Conservation (phyloP, 2,888 invertebrate species). For the Acronicta aceris region DNA sequence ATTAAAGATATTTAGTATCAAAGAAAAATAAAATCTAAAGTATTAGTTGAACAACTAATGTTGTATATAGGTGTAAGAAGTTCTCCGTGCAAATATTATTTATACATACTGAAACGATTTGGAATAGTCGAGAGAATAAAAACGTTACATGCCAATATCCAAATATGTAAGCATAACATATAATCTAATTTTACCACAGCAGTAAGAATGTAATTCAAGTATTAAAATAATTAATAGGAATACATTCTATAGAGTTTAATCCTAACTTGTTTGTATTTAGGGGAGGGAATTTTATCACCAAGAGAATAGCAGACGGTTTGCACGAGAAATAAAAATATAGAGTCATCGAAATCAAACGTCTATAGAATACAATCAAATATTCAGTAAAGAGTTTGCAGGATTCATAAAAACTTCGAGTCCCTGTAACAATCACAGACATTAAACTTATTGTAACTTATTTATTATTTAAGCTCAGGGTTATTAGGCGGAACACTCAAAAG, state of each 20-base stretch:
- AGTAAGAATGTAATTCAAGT: not conserved
- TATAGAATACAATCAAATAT: not conserved
- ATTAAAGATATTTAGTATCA: conserved; percentile 9
- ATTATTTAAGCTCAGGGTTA: conserved; percentile 14
- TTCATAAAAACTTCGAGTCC: conserved; percentile 27
- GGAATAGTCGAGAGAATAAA: not conserved
- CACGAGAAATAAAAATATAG: not conserved
- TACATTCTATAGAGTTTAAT: not conserved
- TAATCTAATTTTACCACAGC: too few relatives aligned
- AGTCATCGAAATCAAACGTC: not conserved
- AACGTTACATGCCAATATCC: not conserved
- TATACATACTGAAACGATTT: not conserved
- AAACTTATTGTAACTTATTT: conserved; percentile 27
- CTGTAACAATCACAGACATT: conserved; percentile 51
- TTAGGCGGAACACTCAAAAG: not conserved
- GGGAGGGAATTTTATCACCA: conserved; percentile 21
- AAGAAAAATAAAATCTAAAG: conserved; percentile 1
- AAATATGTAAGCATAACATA: not conserved
- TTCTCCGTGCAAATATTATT: not conserved
- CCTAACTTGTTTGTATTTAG: not conserved
- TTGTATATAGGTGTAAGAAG: not conserved
- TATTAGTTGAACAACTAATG: conserved; percentile 11
- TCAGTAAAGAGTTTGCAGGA: conserved; percentile 1
- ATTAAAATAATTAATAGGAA: conserved; percentile 16
- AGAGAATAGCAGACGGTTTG: conserved; percentile 40